Evolutionary conservation across 2,888 invertebrate species (phyloP).

Genomic region (Dryobotodes eremita): DNA sequence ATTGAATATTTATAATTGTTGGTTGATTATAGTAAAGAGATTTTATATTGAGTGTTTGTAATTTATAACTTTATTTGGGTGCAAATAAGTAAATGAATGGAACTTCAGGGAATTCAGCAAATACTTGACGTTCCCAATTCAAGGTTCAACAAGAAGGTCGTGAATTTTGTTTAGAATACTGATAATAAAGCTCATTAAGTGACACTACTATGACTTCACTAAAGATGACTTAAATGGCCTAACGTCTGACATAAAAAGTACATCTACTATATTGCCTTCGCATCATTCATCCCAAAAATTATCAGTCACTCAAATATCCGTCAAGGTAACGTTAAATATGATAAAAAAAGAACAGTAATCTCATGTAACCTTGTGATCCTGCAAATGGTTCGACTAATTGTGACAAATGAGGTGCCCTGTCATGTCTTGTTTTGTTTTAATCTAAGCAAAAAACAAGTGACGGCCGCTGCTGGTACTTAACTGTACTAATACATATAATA

Average conservation of each 20-base stretch:
- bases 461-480: slow-evolving; percentile 50
- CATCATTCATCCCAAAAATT: slow-evolving; percentile 27
- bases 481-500: slow-evolving; percentile 52
- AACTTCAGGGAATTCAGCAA: background rate
- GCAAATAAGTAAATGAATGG: background rate
- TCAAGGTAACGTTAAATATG: slow-evolving; percentile 54
- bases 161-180: background rate
- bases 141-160: slow-evolving; percentile 4
- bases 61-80: background rate
- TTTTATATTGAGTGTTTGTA: background rate
- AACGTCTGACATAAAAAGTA: slow-evolving; percentile 8
- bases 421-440: slow-evolving; percentile 57
- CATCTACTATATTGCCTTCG: background rate
- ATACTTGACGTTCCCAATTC: background rate
- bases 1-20: slow-evolving; percentile 1
- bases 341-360: slow-evolving; percentile 49
- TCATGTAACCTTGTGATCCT: slow-evolving; percentile 60
- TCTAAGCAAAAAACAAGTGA: slow-evolving; percentile 57
- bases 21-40: background rate
- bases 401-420: slow-evolving; percentile 64
- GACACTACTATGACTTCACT: slow-evolving; percentile 16
- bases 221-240: slow-evolving; percentile 14
- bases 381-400: slow-evolving; percentile 62
- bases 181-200: slow-evolving; percentile 6
- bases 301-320: slow-evolving; percentile 26